phyloP scores from a whole-genome alignment of 2,797 vertebrate genomes.

The Cyprinodon diabolis region DNA sequence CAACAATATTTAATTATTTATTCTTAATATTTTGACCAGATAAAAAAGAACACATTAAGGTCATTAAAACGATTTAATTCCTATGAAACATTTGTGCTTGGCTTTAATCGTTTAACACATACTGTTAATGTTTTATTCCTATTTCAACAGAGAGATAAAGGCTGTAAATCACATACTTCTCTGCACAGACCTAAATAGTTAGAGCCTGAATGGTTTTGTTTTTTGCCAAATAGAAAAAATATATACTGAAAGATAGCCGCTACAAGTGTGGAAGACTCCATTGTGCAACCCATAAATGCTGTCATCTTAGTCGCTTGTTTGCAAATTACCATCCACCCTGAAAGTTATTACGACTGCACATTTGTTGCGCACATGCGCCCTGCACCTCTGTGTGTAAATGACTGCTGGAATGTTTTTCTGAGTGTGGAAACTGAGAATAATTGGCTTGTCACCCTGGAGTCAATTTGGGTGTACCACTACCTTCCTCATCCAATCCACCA shows the following conservation, averaged over 20 bases:
- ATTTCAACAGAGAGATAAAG: neutral
- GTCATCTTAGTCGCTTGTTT: slow-evolving; percentile 1
- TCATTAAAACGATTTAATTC: neutral
- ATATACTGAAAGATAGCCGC: slow-evolving; percentile 1
- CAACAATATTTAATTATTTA: too few species aligned
- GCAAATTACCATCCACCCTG: slow-evolving; percentile 6
- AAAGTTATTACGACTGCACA: slow-evolving; percentile 10
- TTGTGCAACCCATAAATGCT: neutral
- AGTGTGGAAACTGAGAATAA: slow-evolving; percentile 11
- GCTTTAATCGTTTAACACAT: neutral
- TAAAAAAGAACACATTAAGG: neutral
- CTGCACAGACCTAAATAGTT: neutral
- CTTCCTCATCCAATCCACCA: slow-evolving; percentile 10
- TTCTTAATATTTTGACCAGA: neutral
- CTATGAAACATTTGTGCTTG: neutral
- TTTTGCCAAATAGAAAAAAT: neutral
- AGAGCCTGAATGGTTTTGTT: neutral
- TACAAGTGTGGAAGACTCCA: neutral
- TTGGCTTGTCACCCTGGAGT: slow-evolving; percentile 21
- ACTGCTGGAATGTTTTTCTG: slow-evolving; percentile 6
- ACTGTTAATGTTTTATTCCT: neutral
- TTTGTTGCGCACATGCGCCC: slow-evolving; percentile 9
- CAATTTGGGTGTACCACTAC: slow-evolving; percentile 18
- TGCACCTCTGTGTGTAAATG: slow-evolving; percentile 5
- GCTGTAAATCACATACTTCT: neutral